Evolutionary conservation across 1,140 invertebrate species (phyloP).

Genomic region (Drosophila triauraria): DNA sequence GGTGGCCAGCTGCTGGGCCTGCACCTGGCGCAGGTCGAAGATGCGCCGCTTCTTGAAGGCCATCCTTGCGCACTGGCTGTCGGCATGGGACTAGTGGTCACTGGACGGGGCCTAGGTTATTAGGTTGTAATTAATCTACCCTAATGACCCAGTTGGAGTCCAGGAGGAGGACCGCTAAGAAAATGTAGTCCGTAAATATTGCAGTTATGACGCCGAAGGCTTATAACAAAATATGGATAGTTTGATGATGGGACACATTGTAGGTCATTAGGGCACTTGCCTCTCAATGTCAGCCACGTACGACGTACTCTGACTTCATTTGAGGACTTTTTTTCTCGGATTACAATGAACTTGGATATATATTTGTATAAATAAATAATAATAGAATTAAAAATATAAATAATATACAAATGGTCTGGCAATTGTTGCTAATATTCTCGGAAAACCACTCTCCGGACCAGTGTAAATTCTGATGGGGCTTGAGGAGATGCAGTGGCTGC

Average conservation of each 20-base stretch:
- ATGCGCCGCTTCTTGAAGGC: constrained; percentile 72
- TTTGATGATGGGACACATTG: constrained; percentile 5
- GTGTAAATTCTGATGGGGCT: too few relatives aligned
- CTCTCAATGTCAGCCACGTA: constrained; percentile 81
- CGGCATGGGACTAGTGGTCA: constrained; percentile 7
- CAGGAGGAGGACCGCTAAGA: constrained; percentile 87
- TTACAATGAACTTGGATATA: too few relatives aligned
- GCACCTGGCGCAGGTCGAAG: constrained; percentile 62
- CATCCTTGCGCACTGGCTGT: constrained; percentile 29
- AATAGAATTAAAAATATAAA: too few relatives aligned
- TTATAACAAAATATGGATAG: constrained; percentile 82
- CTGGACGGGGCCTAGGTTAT: constrained; percentile 1
- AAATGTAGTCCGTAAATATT: constrained; percentile 88
- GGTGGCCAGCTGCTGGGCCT: constrained; percentile 48
- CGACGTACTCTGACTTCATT: constrained; percentile 78
- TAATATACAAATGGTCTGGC: too few relatives aligned
- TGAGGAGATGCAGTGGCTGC: too few relatives aligned
- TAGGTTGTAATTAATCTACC: constrained; percentile 45
- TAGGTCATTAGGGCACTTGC: constrained; percentile 51
- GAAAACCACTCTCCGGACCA: too few relatives aligned
- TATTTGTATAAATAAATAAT: too few relatives aligned
- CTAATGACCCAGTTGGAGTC: constrained; percentile 50
- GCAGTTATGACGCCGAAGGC: constrained; percentile 88
- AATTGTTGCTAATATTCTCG: too few relatives aligned
- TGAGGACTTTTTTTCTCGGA: too few relatives aligned